Evolutionary conservation across 2,888 invertebrate genomes (phyloP).

Genomic region (Phortica okadai): DNA sequence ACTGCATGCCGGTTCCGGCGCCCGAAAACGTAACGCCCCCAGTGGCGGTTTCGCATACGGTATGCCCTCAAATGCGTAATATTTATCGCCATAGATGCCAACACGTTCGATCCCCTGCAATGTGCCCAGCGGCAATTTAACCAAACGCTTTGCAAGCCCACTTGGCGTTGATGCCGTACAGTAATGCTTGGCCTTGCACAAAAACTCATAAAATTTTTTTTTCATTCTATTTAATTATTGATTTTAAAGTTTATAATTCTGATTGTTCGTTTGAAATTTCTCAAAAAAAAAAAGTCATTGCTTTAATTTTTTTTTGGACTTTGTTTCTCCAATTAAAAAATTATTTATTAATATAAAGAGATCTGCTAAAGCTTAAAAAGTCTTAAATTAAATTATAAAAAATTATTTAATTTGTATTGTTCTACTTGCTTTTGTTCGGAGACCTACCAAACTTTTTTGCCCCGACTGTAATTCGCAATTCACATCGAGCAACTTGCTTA

Average conservation of each 20-base stretch:
- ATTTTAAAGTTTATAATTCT: not conserved
- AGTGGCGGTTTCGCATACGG: constrained; percentile 73
- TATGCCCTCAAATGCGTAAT: constrained; percentile 67
- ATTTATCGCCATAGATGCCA: constrained; percentile 60
- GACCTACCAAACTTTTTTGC: no score
- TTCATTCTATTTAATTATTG: not conserved
- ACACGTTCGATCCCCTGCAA: constrained; percentile 65
- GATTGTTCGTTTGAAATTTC: no score
- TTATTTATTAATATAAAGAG: no score
- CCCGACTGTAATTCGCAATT: no score
- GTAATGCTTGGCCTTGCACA: not conserved
- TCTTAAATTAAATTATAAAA: no score
- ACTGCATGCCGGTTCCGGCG: constrained; percentile 73
- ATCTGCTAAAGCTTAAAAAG: no score
- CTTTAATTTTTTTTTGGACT: no score
- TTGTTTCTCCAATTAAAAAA: no score
- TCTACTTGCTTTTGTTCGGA: no score
- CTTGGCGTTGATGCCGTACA: not conserved
- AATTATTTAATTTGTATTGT: no score
- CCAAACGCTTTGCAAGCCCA: not conserved
- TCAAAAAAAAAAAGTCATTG: no score
- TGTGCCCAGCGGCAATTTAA: constrained; percentile 48
- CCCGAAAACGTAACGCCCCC: constrained; percentile 66
- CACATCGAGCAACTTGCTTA: no score
- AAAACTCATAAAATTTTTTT: not conserved